Percentiles rank a stretch among this genome's conserved stretches.
phyloP scores from a whole-genome alignment of 2,113 vertebrate genomes.

The Aramus guarauna region DNA sequence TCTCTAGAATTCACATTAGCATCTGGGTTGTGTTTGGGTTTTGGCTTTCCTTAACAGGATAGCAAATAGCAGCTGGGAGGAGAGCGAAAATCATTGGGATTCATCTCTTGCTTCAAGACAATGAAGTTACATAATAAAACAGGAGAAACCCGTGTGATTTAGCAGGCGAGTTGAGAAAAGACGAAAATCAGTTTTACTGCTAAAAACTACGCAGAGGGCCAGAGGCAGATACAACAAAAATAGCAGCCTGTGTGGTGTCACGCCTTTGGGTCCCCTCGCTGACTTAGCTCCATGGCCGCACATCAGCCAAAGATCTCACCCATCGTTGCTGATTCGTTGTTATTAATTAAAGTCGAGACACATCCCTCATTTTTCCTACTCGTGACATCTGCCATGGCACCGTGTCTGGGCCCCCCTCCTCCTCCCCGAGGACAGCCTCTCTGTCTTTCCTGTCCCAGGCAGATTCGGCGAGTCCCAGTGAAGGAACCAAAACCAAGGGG shows the following conservation, averaged over 20 bases:
- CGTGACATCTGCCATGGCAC: fast-evolving
- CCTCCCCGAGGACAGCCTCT: not conserved
- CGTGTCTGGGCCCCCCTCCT: not conserved
- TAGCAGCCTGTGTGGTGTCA: not conserved
- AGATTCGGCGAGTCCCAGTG: not conserved
- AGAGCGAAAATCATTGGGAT: not conserved
- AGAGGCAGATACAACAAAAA: not conserved
- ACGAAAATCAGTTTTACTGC: not conserved
- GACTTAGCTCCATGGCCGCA: not conserved
- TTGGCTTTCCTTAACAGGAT: not conserved
- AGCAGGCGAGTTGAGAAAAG: not conserved
- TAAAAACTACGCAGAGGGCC: not conserved
- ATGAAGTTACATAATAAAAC: not conserved
- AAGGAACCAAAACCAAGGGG: not conserved
- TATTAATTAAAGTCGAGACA: not conserved
- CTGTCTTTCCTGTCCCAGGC: not conserved
- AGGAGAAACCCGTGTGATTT: not conserved
- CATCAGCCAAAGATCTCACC: not conserved
- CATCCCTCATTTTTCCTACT: not conserved
- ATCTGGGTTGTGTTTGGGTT: constrained; percentile 19
- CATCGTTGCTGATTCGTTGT: fast-evolving
- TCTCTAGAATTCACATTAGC: not conserved
- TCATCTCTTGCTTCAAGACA: not conserved
- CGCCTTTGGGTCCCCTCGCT: not conserved
- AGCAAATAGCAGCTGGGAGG: not conserved